phyloP scores from a whole-genome alignment of 2,888 invertebrate species.

The Drosophila niveifrons region DNA sequence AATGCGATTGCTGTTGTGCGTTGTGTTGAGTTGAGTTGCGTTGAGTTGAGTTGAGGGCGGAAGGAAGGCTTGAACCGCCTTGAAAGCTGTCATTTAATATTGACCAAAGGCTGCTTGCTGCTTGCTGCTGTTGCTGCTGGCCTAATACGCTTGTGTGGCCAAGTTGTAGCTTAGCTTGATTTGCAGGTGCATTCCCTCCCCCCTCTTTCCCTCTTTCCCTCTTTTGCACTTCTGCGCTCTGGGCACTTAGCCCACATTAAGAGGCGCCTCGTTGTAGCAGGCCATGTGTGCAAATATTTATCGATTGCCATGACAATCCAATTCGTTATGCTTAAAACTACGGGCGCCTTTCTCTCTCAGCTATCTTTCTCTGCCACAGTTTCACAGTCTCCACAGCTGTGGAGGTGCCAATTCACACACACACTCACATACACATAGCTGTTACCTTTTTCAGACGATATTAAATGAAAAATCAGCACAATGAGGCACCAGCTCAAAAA shows the following conservation, averaged over 20 bases:
- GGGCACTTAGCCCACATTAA: slow-evolving; percentile 72
- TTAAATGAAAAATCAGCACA: slow-evolving; percentile 72
- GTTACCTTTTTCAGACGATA: slow-evolving; percentile 49
- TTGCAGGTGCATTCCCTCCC: slow-evolving; percentile 18
- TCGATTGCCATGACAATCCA: slow-evolving; percentile 80
- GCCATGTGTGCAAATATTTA: slow-evolving; percentile 75
- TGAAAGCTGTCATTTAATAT: slow-evolving; percentile 63
- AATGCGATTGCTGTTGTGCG: not conserved
- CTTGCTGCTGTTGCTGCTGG: slow-evolving; percentile 9
- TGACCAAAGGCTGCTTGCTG: slow-evolving; percentile 59
- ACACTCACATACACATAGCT: not conserved
- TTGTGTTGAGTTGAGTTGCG: no score
- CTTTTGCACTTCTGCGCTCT: not conserved
- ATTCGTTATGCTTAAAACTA: slow-evolving; percentile 76
- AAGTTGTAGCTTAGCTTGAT: slow-evolving; percentile 36
- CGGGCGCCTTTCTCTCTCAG: slow-evolving; percentile 49
- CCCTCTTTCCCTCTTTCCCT: not conserved
- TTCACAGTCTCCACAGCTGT: not conserved
- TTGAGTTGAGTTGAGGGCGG: not conserved
- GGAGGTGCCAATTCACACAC: slow-evolving; percentile 43
- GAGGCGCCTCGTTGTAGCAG: slow-evolving; percentile 48
- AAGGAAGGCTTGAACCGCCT: slow-evolving; percentile 10
- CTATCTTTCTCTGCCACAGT: slow-evolving; percentile 10
- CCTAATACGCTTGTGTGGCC: slow-evolving; percentile 44
- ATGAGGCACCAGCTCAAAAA: slow-evolving; percentile 27